Conservation (phyloP, 2,797 vertebrate genomes). For the Leptodactylus fallax region DNA sequence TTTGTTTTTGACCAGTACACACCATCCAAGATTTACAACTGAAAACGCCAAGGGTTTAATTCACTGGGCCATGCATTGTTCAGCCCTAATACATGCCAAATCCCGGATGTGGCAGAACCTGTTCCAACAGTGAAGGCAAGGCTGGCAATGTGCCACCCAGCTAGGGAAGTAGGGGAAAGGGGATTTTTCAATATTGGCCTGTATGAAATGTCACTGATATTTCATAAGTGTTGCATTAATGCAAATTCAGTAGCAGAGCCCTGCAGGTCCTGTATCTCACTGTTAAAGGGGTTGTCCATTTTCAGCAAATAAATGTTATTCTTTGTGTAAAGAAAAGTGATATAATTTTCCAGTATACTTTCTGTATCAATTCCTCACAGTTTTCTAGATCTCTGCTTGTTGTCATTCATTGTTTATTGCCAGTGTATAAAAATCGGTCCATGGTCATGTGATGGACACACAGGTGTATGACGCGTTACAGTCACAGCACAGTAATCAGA, state of each 20-base stretch:
- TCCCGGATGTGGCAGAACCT: neutral
- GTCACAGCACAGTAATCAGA: no score
- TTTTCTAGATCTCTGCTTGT: no score
- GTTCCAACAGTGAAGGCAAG: neutral
- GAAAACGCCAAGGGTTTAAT: neutral
- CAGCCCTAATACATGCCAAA: neutral
- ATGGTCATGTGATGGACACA: no score
- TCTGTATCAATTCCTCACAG: no score
- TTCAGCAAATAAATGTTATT: no score
- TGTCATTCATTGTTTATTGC: no score
- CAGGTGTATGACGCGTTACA: no score
- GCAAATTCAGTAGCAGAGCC: neutral
- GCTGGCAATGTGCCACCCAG: neutral
- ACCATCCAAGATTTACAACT: neutral
- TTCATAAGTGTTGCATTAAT: neutral
- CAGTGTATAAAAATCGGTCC: no score
- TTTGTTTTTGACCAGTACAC: neutral
- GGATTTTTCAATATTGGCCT: neutral
- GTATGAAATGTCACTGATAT: constrained; percentile 26
- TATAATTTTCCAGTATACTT: no score
- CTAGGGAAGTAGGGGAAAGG: neutral
- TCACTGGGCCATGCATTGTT: neutral
- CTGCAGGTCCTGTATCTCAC: neutral
- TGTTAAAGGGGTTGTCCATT: no score
- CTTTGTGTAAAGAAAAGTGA: no score